Conservation (phyloP, 2,113 vertebrate species). For the Galbula dea region DNA sequence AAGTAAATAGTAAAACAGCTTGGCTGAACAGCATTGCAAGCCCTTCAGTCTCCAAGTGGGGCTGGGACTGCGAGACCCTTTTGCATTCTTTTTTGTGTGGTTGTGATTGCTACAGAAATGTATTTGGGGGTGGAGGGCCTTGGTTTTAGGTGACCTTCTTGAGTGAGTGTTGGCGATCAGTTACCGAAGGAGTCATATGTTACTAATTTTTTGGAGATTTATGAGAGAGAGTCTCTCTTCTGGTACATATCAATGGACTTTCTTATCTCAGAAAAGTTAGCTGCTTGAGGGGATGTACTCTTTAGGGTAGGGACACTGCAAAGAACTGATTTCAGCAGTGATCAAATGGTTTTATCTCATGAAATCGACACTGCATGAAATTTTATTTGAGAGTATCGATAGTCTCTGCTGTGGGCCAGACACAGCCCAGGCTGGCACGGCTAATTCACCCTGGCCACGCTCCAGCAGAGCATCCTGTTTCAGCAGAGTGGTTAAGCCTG, state of each 20-base stretch:
- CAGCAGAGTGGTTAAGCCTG: neutral
- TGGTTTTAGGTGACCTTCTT: conserved; percentile 14
- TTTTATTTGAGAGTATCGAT: conserved; percentile 11
- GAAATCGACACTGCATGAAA: neutral
- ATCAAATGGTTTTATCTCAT: conserved; percentile 34
- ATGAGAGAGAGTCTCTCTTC: neutral
- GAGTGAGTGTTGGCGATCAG: neutral
- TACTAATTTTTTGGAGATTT: conserved; percentile 24
- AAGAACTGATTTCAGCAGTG: neutral
- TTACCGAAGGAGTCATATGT: neutral
- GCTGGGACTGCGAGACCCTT: neutral
- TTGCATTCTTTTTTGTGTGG: neutral
- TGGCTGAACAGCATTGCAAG: neutral
- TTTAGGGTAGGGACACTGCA: neutral
- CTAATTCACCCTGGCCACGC: neutral
- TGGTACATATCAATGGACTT: neutral
- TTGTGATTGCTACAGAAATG: neutral
- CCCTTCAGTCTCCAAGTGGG: neutral
- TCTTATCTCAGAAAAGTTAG: conserved; percentile 15
- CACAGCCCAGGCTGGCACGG: conserved; percentile 10
- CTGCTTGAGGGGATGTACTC: neutral
- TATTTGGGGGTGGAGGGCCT: neutral
- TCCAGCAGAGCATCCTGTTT: conserved; percentile 54
- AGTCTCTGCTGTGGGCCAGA: neutral
- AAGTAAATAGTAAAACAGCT: neutral